Conservation (phyloP, 2,888 invertebrate species). For the Sialis fuliginosa region DNA sequence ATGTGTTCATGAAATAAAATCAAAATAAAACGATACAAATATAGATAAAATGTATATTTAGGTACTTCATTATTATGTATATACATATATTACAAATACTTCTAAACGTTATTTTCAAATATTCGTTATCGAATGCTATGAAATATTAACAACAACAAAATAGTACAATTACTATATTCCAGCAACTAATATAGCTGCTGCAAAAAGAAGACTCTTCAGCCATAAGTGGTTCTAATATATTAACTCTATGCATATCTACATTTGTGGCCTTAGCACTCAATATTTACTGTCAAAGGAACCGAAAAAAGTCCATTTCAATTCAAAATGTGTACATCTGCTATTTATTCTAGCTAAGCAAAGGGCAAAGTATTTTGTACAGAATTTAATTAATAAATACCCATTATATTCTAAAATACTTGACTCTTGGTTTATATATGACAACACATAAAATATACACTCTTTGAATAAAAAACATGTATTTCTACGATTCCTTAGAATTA, state of each 20-base stretch:
- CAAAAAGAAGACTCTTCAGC: not conserved
- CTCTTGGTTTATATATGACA: no score
- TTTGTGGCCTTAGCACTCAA: no score
- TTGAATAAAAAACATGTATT: no score
- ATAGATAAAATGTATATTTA: constrained; percentile 6
- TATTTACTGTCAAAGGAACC: no score
- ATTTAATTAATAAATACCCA: no score
- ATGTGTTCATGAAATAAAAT: not conserved
- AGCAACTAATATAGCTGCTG: constrained; percentile 1
- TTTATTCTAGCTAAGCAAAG: no score
- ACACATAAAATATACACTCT: no score
- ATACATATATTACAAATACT: constrained; percentile 5
- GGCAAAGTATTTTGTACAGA: no score
- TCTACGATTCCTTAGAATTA: no score
- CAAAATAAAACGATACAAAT: not conserved
- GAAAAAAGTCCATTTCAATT: no score
- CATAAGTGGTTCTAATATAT: not conserved
- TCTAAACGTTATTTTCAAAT: constrained; percentile 1
- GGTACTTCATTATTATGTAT: constrained; percentile 2
- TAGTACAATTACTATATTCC: not conserved
- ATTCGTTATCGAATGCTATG: constrained; percentile 3
- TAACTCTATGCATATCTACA: not conserved
- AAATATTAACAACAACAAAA: constrained; percentile 5
- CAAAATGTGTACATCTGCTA: no score
- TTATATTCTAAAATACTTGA: no score